A percentile compares a stretch with the other conserved stretches of the same genome.
Conservation (phyloP, 2,113 vertebrate species). For the Poeciliopsis turrubarensis region DNA sequence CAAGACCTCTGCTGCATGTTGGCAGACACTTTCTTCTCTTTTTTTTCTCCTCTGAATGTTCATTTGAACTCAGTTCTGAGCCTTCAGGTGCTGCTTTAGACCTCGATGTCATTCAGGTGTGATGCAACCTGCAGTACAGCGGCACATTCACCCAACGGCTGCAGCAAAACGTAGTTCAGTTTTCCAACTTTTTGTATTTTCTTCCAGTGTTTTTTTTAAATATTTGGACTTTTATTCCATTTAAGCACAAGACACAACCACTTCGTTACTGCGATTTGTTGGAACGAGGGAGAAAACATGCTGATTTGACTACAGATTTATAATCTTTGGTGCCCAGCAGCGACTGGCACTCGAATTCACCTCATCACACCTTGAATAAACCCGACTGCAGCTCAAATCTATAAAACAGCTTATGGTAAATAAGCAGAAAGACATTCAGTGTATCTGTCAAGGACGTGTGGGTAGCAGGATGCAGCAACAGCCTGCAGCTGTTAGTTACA, state of each 20-base stretch:
- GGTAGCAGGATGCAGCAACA: conserved; percentile 2
- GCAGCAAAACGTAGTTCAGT: background rate
- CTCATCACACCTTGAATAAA: conserved; percentile 9
- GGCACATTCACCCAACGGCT: background rate
- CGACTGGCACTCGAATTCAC: background rate
- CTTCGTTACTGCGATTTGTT: background rate
- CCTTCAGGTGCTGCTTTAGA: conserved; percentile 11
- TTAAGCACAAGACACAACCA: background rate
- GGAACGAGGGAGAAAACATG: conserved; percentile 4
- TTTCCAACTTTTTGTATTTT: background rate
- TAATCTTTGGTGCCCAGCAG: background rate
- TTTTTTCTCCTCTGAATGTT: conserved; percentile 2
- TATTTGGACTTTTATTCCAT: background rate
- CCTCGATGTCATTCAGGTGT: background rate
- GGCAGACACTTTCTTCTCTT: conserved; percentile 5
- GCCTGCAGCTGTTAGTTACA: background rate
- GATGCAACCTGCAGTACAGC: background rate
- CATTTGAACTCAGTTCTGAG: background rate
- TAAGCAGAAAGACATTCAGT: background rate
- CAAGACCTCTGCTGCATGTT: conserved; percentile 1
- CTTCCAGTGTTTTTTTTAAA: background rate
- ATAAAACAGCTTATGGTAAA: conserved; percentile 15
- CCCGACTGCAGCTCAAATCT: conserved; percentile 8
- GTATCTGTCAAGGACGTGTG: conserved; percentile 24
- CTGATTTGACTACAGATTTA: background rate